Conservation (phyloP, 1,140 invertebrate genomes). For the Luehdorfia chinensis region DNA sequence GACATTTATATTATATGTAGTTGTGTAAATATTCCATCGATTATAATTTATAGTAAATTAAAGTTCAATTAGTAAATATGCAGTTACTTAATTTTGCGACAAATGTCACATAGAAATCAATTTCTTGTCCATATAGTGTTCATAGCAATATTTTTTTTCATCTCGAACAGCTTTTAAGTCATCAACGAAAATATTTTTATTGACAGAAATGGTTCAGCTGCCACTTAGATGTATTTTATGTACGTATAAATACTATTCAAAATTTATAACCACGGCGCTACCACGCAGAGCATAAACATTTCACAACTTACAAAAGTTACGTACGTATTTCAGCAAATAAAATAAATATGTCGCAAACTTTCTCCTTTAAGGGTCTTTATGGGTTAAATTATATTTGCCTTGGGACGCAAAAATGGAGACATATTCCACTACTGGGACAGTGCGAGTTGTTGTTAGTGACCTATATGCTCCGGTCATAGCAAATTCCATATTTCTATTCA, state of each 20-base stretch:
- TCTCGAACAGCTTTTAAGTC: too few relatives aligned
- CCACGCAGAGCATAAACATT: constrained; percentile 6
- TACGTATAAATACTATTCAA: constrained; percentile 9
- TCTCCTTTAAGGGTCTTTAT: constrained; percentile 62
- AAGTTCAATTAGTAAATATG: too few relatives aligned
- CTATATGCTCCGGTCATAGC: constrained; percentile 34
- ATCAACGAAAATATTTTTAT: too few relatives aligned
- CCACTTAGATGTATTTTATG: too few relatives aligned
- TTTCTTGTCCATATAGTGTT: too few relatives aligned
- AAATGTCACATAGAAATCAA: too few relatives aligned
- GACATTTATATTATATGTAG: too few relatives aligned
- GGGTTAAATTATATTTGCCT: constrained; percentile 67
- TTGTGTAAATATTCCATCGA: too few relatives aligned
- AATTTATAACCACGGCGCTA: constrained; percentile 3
- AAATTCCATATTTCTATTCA: constrained; percentile 43
- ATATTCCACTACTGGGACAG: constrained; percentile 59
- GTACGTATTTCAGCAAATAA: constrained; percentile 55
- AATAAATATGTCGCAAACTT: constrained; percentile 64
- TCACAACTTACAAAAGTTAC: constrained; percentile 33
- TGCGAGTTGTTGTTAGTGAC: constrained; percentile 51
- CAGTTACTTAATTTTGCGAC: too few relatives aligned
- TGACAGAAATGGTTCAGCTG: too few relatives aligned
- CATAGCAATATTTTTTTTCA: too few relatives aligned
- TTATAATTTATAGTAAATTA: too few relatives aligned
- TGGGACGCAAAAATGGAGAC: constrained; percentile 65